Base-by-base conservation (phyloP, 2,113 vertebrate species). In the Oxyura jamaicensis region DNA sequence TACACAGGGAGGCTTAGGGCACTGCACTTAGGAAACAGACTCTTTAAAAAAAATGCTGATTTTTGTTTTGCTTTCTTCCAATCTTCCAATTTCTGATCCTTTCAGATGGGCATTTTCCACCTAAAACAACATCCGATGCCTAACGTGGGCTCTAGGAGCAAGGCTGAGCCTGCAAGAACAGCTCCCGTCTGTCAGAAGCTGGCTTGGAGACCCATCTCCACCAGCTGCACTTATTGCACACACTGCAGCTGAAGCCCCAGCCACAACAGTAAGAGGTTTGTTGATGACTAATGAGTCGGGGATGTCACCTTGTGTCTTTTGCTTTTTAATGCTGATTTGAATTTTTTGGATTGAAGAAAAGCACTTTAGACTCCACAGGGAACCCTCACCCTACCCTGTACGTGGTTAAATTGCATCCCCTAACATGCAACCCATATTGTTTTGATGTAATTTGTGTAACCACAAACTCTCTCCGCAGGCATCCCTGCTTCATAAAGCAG, bases 391-490 rank as follows among this genome's bases (percentile, higher is more conserved):
- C 14, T 8, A 2, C 7, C 9, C 55, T 5, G 2, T 33, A 17
- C 41, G 66, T 52, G 90, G 5, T 53, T 39, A 0, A 0, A 65
- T 23, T 53, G 50, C 80, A 52, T 33, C 22, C 31, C 48, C 11
- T 29, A 67, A 56, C 28, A 48, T 0, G 2, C n/a, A 60, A 3
- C 65, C 50, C 3, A 0, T 33, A 20, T 14, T 55, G 31, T 56
- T 72, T 65, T 88, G 91, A 93, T 84, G 73, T 60, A 56, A 95
- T 88, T 42, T 86, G 29, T 72, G 17, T 84, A 88, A 92, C 35
- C 73, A 93, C 68, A 63, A 42, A 41, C 56, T 56, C 41, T 17
- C 62, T 85, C 90, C 2, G 1, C 66, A 21, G 48, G 48, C 63
- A 83, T 23, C 53, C 75, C 58, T 2, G 2, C 44, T 74, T 65